Evolutionary conservation across 1,140 invertebrate species (phyloP).

Genomic region (Thalassaphorura encarpata): DNA sequence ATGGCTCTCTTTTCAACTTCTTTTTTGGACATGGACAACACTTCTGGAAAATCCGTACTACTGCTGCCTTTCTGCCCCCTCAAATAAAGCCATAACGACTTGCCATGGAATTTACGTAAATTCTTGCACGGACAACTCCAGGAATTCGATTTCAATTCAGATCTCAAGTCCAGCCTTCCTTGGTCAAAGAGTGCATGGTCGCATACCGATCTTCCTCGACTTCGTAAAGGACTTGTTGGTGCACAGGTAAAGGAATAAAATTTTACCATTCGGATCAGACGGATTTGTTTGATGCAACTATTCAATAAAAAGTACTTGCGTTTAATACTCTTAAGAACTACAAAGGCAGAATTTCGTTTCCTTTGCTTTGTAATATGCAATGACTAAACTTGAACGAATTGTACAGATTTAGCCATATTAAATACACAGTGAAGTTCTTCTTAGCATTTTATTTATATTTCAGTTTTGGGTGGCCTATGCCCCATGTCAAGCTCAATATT

Average conservation of each 20-base stretch:
- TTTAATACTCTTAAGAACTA: no score
- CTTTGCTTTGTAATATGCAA: no score
- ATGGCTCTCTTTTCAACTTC: background rate
- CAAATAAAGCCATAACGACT: conserved; percentile 58
- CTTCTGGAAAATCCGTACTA: background rate
- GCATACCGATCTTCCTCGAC: conserved; percentile 61
- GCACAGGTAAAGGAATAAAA: conserved; percentile 33
- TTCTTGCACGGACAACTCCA: conserved; percentile 64
- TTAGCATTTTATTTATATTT: conserved; percentile 31
- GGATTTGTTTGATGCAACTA: no score
- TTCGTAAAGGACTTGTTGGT: conserved; percentile 28
- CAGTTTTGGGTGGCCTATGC: conserved; percentile 86
- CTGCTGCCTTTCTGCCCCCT: background rate
- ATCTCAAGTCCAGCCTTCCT: conserved; percentile 52
- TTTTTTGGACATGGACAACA: background rate
- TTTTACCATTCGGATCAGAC: no score
- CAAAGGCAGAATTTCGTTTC: no score
- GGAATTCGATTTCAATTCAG: conserved; percentile 58
- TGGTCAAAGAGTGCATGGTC: conserved; percentile 69
- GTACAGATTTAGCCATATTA: no score
- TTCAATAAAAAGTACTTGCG: no score
- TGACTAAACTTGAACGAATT: no score
- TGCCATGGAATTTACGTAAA: conserved; percentile 72
- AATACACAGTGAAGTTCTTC: no score
- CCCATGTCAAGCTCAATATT: conserved; percentile 68